Base-by-base conservation (phyloP, 1,140 invertebrate species). In the Scaptomyza pallida region DNA sequence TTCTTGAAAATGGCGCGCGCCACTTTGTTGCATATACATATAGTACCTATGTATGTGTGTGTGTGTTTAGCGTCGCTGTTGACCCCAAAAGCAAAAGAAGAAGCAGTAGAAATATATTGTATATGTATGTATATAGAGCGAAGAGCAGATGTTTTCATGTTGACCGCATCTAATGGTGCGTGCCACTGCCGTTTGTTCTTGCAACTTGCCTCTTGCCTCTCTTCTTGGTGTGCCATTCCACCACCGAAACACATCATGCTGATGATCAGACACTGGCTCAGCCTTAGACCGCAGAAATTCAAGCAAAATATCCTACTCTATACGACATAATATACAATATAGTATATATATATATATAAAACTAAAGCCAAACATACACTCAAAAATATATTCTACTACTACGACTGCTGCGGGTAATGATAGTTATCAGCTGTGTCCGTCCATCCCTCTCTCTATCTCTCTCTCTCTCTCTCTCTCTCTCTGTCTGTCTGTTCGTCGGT, bases 111-210 rank as follows among this genome's bases (percentile, higher is more conserved):
- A 26, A 26, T 26, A 43, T 13, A 41, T n/a, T n/a, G n/a, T n/a
- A n/a, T n/a, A n/a, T n/a, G n/a, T 6, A 45, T 9, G 15, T 10
- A 57, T 12, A 33, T 15, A 57, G 3, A 33, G 9, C 21, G 62
- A 47, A 50, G 69, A 75, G 86, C 86, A 89, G 86, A 89, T 89
- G 86, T 89, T 89, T 89, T 74, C 72, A 74, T 71, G 88, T 89
- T 89, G 86, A 89, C 86, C 86, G 86, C 86, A 89, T 89, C 86
- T 89, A 89, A 89, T 89, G 86, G 86, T 89, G 81, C 88, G 86
- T 89, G 86, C 86, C 86, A 89, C 86, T 89, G 86, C 77, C 69
- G 60, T 78, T 75, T 78, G 73, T 60, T 65, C 57, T 62, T 54
- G 55, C 55, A 26, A 30, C 43, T 13, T 71, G 68, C 68, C 52